Evolutionary conservation across 2,113 vertebrate genomes (phyloP).

Genomic region (Cyprinodon tularosa): DNA sequence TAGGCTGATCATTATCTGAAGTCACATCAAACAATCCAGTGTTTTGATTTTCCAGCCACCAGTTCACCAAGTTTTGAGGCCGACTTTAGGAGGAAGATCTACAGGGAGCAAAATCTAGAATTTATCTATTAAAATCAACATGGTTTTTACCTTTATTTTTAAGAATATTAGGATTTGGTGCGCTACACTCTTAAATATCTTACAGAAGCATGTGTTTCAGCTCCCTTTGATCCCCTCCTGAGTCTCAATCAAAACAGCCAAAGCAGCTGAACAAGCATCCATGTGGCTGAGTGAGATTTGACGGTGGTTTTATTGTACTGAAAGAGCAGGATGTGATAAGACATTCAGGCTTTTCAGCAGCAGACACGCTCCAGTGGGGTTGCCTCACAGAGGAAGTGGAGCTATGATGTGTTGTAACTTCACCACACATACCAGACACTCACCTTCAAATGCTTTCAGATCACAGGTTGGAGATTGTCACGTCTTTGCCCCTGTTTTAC

Average conservation of each 20-base stretch:
- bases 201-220: conserved; percentile 29
- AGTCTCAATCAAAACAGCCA: conserved; percentile 65
- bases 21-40: conserved; percentile 52
- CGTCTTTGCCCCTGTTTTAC: conserved; percentile 37
- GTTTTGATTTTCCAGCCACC: conserved; percentile 39
- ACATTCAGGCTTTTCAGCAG: conserved; percentile 58
- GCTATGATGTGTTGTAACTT: conserved; percentile 58
- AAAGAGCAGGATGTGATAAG: conserved; percentile 63
- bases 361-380: conserved; percentile 32
- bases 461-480: conserved; percentile 52
- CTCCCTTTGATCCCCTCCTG: conserved; percentile 60
- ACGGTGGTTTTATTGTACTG: conserved; percentile 52
- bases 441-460: conserved; percentile 49
- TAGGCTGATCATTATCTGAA: conserved; percentile 41
- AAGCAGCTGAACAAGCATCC: conserved; percentile 74
- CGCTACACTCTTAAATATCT: conserved; percentile 15
- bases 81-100: conserved; percentile 22
- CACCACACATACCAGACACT: conserved; percentile 59
- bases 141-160: conserved; percentile 30
- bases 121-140: not conserved
- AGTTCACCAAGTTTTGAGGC: conserved; percentile 43
- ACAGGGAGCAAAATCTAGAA: conserved; percentile 27
- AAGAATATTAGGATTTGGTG: conserved; percentile 3
- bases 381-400: conserved; percentile 60
- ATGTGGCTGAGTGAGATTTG: conserved; percentile 51